These are phyloP conservation scores for Oreochromis niloticus DNA, from an alignment of 2,113 vertebrate genomes.

Conservation along the genomic window DNA sequence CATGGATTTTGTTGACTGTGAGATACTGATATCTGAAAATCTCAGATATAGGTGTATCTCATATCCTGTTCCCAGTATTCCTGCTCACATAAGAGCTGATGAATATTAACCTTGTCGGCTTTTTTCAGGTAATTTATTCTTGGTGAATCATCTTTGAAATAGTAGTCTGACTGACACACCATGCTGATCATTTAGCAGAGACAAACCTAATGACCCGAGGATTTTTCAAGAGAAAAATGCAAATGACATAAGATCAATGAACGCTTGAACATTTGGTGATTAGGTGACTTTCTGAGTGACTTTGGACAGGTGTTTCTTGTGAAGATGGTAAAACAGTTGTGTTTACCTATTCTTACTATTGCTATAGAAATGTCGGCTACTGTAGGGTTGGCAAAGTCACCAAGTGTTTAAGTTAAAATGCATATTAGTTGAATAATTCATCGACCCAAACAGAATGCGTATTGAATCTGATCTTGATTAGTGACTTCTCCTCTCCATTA, in stretches of 20 bases:
- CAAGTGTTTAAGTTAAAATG: background rate
- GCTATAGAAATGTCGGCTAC: background rate
- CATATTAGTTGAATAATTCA: slow-evolving; percentile 5
- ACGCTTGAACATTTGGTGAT: background rate
- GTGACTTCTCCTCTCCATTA: background rate
- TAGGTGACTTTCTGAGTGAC: background rate
- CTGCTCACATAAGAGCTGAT: background rate
- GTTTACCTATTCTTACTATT: background rate
- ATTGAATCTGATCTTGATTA: background rate
- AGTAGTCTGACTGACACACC: background rate
- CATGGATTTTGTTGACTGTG: background rate
- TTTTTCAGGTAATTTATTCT: background rate
- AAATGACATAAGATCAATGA: background rate
- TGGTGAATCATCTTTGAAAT: background rate
- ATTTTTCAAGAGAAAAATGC: background rate
- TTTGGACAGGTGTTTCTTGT: background rate
- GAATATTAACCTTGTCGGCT: background rate
- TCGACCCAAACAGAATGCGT: background rate
- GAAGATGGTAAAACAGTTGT: background rate
- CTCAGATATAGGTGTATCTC: background rate
- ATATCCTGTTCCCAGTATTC: background rate
- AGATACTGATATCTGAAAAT: background rate
- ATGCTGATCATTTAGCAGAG: background rate
- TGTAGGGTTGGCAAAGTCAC: background rate
- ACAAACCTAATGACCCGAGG: background rate